Conservation (phyloP, 2,888 invertebrate genomes). For the Marronus borbonicus region DNA sequence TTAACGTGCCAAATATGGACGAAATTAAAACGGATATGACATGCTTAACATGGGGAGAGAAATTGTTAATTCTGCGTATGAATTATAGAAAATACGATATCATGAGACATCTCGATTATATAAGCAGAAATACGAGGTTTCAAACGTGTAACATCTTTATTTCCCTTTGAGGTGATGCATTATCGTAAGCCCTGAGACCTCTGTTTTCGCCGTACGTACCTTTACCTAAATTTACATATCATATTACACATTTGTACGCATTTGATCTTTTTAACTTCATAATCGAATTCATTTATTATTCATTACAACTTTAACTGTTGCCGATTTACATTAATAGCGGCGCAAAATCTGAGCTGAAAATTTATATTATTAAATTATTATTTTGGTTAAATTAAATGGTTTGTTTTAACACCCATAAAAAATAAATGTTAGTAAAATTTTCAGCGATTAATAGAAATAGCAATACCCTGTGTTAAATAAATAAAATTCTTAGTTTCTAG, state of each 20-base stretch:
- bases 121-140: conserved; percentile 8
- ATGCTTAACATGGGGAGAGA: background rate
- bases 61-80: conserved; percentile 5
- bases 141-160: conserved; percentile 15
- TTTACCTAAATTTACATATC: conserved; percentile 13
- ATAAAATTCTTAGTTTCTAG: too few species aligned
- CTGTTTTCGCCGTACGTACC: background rate
- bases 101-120: background rate
- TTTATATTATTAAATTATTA: background rate
- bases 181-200: conserved; percentile 4
- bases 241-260: background rate
- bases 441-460: too few species aligned
- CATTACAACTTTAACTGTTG: background rate
- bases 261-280: conserved; percentile 15
- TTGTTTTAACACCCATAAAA: too few species aligned
- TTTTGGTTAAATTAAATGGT: too few species aligned
- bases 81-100: conserved; percentile 9
- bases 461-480: too few species aligned
- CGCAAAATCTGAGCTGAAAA: too few species aligned
- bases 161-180: conserved; percentile 6
- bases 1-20: background rate
- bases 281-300: conserved; percentile 12
- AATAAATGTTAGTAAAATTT: too few species aligned
- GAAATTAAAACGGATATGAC: background rate
- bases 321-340: background rate